Base-by-base conservation (phyloP, 2,888 invertebrate species). In the Drosophila longiperda region DNA sequence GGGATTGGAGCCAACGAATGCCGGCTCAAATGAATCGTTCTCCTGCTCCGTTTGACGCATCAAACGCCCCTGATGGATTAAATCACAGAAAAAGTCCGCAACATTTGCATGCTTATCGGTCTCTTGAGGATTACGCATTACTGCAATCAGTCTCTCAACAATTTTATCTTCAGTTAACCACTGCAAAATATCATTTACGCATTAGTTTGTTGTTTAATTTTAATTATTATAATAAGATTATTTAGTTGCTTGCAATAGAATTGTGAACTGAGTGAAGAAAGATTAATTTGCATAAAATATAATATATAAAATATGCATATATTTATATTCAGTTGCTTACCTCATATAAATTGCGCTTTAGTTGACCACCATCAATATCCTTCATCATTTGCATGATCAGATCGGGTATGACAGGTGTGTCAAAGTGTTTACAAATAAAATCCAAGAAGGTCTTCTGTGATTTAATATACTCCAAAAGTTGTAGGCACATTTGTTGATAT, bases 351-450 rank as follows among this genome's bases (percentile, higher is more conserved):
- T 95, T 96, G 91, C 95, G 94, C 88, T 96, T 95, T 92, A 96
- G 95, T 86, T 96, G 96, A 78, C 94, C 94, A 75, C 96, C 96
- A 92, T 97, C 96, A 63, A 98, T 96, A 88, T 96, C 95, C 78
- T 96, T 96, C 93, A 98, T 96, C 92, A 97, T 95, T 93, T 97
- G 97, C 91, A 96, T 94, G 92, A 98, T 95, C 89, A 98, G 95
- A 95, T 99, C 98, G 95, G 98, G 98, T 91, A 99, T 97, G 87
- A 98, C 98, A 32, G 98, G 98, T 57, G 98, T 98, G 90, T 97
- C 96, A 91, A 99, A 95, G 94, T 99, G 98, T 90, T 96, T 96
- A 92, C 98, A 94, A 92, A 99, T 95, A 92, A 96, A 95, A 82
- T 97, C 96, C 92, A 99, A 95, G 94, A 98, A 98, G 93, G 96